Base-by-base conservation (phyloP, 2,888 invertebrate species). In the Pseudococcus longispinus region DNA sequence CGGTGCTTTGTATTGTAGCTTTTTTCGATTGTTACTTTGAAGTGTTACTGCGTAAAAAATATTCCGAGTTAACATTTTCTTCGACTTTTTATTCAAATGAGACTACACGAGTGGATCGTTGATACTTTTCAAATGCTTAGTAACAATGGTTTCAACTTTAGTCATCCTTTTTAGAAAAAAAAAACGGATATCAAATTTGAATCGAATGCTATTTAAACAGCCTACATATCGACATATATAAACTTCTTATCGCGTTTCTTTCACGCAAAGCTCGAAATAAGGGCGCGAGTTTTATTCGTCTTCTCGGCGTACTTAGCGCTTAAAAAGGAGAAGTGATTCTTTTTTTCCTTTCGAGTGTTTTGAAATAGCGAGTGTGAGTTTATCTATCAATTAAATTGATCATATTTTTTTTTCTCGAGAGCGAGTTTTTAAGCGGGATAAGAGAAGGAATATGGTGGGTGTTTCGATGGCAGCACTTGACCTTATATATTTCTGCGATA, bases 51-150 rank as follows among this genome's bases (percentile, higher is more conserved):
- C 74, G 29, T 29, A 74, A 74, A 26, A 74, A 74, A 74, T 74
- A 74, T 74, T 74, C 65, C 11, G 26, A 26, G 65, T 13, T 26
- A 26, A 32, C 74, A 37, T 74, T 74, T 74, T 74, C 74, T 29
- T n/a, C 74, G 74, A 74, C 74, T 74, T 74, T 74, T 74, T 74
- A 74, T 74, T 74, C 74, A 74, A 74, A 74, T 74, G 74, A 74
- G 74, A 32, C 37, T 15, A 74, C 37, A 32, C 32, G 29, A 65
- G 65, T 65, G 74, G 74, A 37, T 74, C 74, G 74, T 32, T 74
- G 74, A 32, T 74, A 74, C 74, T 29, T 74, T 65, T 65, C 65
- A 23, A 65, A 65, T 65, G 65, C 26, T 65, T 26, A 26, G 26
- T 65, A 65, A 65, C 65, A 65, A 65, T 65, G 65, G 65, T 26